Base-by-base conservation (phyloP, 2,797 vertebrate species). In the Chiloscyllium punctatum region DNA sequence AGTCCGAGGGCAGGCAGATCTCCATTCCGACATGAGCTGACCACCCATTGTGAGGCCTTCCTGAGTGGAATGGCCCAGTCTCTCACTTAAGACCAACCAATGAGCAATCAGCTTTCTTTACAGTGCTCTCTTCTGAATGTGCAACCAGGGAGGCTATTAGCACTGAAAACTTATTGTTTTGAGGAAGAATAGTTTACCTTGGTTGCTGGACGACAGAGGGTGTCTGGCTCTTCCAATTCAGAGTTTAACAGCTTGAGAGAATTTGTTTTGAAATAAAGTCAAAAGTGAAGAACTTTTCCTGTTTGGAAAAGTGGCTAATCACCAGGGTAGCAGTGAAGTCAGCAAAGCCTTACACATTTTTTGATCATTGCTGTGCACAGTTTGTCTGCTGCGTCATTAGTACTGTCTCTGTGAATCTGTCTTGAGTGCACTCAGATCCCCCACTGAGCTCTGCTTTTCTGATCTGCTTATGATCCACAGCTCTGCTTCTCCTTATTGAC, bases 401-500 rank as follows among this genome's bases (percentile, higher is more conserved):
- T 42, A 91, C 11, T 4, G 37, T 48, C 68, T 72, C 91, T 71
- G 68, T 72, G 69, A 71, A 15, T 71, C 6, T 94, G 66, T 48
- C 37, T 25, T 3, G 69, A 94, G 92, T 72, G 37, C 92, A 94
- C 48, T 94, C n/a, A 66, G 88, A 30, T 94, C 92, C 66, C 62
- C 68, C 23, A 48, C 68, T 94, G 92, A 71, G 92, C 92, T 15
- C 92, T 51, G 92, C n/a, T 42, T 94, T 71, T 71, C 66, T 69
- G 66, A 69, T 94, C 91, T 94, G 92, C 68, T 94, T 42, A 71
- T 72, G 42, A 94, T 94, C 92, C 92, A 71, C 68, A 15, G 37
- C 23, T 42, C 71, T 30, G n/a, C 69, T 94, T 37, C 23, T 69
- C 68, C 68, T 94, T 94, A 48, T 42, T 94, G 68, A 94, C 68